These are phyloP conservation scores for Bicyclus anynana DNA, from an alignment of 1,140 invertebrate species.

Conservation along the genomic window DNA sequence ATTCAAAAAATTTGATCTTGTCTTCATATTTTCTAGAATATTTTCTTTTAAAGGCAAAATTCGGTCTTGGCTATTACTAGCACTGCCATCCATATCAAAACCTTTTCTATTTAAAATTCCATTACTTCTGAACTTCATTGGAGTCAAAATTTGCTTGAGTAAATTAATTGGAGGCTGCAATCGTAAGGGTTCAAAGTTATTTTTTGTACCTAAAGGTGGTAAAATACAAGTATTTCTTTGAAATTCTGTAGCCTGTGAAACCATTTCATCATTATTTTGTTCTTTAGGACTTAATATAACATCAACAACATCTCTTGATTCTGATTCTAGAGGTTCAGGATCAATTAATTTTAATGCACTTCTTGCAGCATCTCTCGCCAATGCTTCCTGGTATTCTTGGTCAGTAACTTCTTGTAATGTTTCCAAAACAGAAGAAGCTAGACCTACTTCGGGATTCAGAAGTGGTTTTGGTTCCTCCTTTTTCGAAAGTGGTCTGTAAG, in stretches of 20 bases:
- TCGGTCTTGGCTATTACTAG: slow-evolving; percentile 44
- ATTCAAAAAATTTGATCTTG: slow-evolving; percentile 26
- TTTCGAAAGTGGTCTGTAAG: slow-evolving; percentile 34
- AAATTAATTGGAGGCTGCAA: slow-evolving; percentile 14
- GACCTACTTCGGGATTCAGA: slow-evolving; percentile 58
- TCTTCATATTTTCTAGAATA: slow-evolving; percentile 22
- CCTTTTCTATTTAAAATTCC: slow-evolving; percentile 25
- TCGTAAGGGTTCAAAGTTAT: slow-evolving; percentile 10
- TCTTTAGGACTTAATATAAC: slow-evolving; percentile 46
- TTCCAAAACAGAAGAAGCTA: slow-evolving; percentile 63
- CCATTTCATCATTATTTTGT: slow-evolving; percentile 28
- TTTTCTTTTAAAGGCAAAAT: slow-evolving; percentile 18
- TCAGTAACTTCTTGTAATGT: slow-evolving; percentile 59
- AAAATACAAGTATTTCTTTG: slow-evolving; percentile 44
- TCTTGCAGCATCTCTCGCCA: slow-evolving; percentile 55
- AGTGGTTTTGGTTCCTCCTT: slow-evolving; percentile 48
- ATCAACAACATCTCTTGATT: slow-evolving; percentile 42
- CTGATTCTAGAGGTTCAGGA: slow-evolving; percentile 12
- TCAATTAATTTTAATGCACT: slow-evolving; percentile 30
- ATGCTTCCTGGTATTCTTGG: slow-evolving; percentile 61
- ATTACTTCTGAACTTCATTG: slow-evolving; percentile 13
- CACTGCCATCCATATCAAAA: slow-evolving; percentile 42
- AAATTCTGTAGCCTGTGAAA: slow-evolving; percentile 42
- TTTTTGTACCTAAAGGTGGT: slow-evolving; percentile 27
- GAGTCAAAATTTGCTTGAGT: slow-evolving; percentile 20